phyloP scores from a whole-genome alignment of 1,140 invertebrate species.

The Eupristina koningsbergeri region DNA sequence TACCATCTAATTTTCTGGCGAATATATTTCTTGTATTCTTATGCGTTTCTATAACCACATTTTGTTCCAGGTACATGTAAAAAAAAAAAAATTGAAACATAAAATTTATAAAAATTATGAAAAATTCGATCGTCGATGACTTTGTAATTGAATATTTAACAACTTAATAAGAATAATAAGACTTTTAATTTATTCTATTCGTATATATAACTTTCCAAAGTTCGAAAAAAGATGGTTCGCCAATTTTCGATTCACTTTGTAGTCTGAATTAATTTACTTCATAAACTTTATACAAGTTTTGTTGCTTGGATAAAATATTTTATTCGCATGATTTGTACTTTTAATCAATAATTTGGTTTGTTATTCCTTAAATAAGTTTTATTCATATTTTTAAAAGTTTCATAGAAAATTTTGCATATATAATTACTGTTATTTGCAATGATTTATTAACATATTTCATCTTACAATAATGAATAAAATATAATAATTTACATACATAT shows the following conservation, averaged over 20 bases:
- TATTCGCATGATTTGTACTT: no score
- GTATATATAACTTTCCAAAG: neutral
- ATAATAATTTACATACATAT: no score
- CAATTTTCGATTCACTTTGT: no score
- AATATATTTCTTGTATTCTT: constrained; percentile 15
- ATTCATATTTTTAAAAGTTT: no score
- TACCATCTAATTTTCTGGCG: constrained; percentile 13
- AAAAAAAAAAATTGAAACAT: neutral
- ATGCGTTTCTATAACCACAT: neutral
- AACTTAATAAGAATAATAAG: neutral
- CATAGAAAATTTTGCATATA: no score
- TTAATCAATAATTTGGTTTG: no score
- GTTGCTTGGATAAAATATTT: no score
- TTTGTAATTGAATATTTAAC: neutral
- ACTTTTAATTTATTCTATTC: constrained; percentile 14
- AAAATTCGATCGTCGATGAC: neutral
- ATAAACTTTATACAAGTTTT: no score
- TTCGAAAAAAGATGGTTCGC: neutral
- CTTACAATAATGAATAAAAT: no score
- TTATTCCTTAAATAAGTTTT: no score
- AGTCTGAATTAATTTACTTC: neutral
- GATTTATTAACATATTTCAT: no score
- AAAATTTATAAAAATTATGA: neutral
- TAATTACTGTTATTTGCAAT: no score
- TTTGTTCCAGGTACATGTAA: neutral